These are phyloP conservation scores for Aphidius colemani DNA, from an alignment of 2,888 invertebrate genomes.

Conservation along the genomic window DNA sequence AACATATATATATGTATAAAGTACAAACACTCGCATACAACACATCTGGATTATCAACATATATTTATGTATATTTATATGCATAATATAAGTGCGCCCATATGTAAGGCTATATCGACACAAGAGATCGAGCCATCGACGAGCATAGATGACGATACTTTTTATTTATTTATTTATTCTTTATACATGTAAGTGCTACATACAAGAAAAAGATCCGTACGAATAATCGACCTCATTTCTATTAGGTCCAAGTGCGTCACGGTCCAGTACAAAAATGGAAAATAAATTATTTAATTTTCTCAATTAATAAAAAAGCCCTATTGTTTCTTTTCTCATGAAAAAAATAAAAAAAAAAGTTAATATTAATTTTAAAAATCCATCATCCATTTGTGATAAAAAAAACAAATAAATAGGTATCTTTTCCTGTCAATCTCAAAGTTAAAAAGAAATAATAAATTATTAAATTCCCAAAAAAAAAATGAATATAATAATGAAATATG, in stretches of 20 bases:
- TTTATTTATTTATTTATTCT: neutral
- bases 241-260: conserved; percentile 4
- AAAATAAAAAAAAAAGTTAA: neutral
- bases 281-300: neutral
- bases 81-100: conserved; percentile 22
- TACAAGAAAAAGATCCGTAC: conserved; percentile 16
- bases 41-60: conserved; percentile 18
- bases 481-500: no score
- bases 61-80: conserved; percentile 13
- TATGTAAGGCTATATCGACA: conserved; percentile 28
- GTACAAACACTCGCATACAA: conserved; percentile 34
- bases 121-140: conserved; percentile 27
- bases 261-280: neutral
- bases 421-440: no score
- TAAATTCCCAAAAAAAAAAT: no score
- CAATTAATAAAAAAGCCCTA: no score
- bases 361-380: no score
- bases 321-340: no score
- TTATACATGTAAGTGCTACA: neutral
- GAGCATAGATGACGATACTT: conserved; percentile 16
- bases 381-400: no score
- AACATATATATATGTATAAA: conserved; percentile 31
- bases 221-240: conserved; percentile 32
- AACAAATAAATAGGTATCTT: no score
- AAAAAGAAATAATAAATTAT: no score